Conservation (phyloP, 2,888 invertebrate species). For the Malachius bipustulatus region DNA sequence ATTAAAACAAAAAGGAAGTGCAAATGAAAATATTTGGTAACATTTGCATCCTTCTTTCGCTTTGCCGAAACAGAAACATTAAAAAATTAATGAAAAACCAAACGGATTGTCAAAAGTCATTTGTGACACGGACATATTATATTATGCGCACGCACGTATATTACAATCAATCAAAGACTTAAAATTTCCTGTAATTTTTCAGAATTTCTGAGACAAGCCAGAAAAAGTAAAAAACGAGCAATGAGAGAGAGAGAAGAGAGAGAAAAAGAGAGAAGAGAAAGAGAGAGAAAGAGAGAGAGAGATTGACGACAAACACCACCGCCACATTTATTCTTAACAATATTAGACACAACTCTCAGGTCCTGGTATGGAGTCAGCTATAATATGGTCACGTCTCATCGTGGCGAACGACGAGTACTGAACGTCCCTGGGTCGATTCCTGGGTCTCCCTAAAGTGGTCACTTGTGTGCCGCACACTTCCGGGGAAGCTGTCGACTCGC, state of each 20-base stretch:
- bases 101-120: too few relatives aligned
- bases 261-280: too few relatives aligned
- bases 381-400: constrained; percentile 63
- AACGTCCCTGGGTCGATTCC: constrained; percentile 34
- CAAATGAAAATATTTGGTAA: too few relatives aligned
- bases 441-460: constrained; percentile 30
- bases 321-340: constrained; percentile 14
- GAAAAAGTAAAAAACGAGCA: too few relatives aligned
- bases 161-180: neutral
- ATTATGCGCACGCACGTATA: neutral
- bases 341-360: constrained; percentile 78
- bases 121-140: too few relatives aligned
- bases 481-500: constrained; percentile 22
- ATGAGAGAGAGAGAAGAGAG: too few relatives aligned
- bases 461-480: constrained; percentile 26
- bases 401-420: constrained; percentile 44
- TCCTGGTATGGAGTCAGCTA: constrained; percentile 75
- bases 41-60: too few relatives aligned
- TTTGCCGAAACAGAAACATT: too few relatives aligned
- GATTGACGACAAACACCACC: constrained; percentile 8
- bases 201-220: too few relatives aligned
- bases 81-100: too few relatives aligned
- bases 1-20: too few relatives aligned
- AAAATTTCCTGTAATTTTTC: too few relatives aligned
- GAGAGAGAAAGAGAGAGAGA: neutral